Evolutionary conservation across 2,888 invertebrate species (phyloP), one percentile per base, ranked within the genome.

Genomic region (Lordiphosa andalusiaca): DNA sequence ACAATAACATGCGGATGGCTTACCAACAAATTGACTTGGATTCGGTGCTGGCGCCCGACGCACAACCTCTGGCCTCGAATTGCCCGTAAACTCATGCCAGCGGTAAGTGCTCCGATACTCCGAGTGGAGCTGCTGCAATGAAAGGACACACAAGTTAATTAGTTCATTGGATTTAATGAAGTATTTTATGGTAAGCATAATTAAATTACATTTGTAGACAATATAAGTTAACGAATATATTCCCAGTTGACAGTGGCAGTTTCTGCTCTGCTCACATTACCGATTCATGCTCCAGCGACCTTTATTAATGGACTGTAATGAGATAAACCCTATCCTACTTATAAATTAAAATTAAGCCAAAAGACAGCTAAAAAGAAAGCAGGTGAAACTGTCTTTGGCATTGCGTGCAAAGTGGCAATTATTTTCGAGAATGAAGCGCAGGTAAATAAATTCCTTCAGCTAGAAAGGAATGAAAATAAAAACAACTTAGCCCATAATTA

Each of bases 91-190:
- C 91, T 96, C 96, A 93, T 96, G 96, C 96, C 96, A 96, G 93
- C 95, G 93, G 93, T 96, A 96, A 86, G 96, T 96, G 93, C 96
- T 96, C 92, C 96, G 93, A 91, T 96, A 96, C 91, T 96, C 96
- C 90, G 96, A 96, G 91, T 96, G 96, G 92, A 96, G 94, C 95
- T 96, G 93, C 73, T 91, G 89, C 68, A 86, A 85, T 10, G 30
- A 9, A 30, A 50, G 52, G 61, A 21, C 41, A 46, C 16, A 12
- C 2, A 10, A 46, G 23, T 53, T 46, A 52, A 35, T 42, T 10
- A 25, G 39, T 16, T 2, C 9, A 9, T 30, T 30, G 3, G 4
- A 30, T 3, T 10, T 9, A 10, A 9, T 30, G 7, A 25, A 25
- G 7, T 25, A 7, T 25, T 25, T 25, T 25, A 25, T 25, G 1